A percentile compares a stretch with the other conserved stretches of the same genome.
Evolutionary conservation across 2,888 invertebrate species (phyloP).

Genomic region (Nematopogon swammerdamellus): DNA sequence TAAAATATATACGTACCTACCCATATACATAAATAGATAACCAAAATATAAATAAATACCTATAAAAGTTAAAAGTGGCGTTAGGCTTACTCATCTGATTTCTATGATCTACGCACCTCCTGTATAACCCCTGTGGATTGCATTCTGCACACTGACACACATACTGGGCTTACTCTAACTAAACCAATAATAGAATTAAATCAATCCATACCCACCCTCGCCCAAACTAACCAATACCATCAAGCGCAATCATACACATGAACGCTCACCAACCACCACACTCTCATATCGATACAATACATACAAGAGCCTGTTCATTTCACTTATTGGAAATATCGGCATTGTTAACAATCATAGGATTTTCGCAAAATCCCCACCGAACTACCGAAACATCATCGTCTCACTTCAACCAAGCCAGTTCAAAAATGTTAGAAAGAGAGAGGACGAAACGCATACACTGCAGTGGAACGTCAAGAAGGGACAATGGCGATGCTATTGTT

Average conservation of each 20-base stretch:
- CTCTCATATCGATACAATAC: conserved; percentile 27
- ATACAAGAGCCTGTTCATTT: conserved; percentile 33
- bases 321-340: conserved; percentile 45
- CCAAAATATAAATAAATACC: no score
- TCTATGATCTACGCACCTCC: no score
- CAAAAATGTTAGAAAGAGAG: conserved; percentile 14
- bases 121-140: conserved; percentile 21
- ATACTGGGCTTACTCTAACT: conserved; percentile 54
- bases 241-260: background rate
- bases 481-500: conserved; percentile 52
- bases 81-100: no score
- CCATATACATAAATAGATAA: no score
- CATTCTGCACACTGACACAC: conserved; percentile 50
- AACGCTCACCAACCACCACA: conserved; percentile 20
- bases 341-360: conserved; percentile 50
- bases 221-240: background rate
- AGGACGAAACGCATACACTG: conserved; percentile 29
- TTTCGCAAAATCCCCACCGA: conserved; percentile 42
- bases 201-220: conserved; percentile 33
- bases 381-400: conserved; percentile 24
- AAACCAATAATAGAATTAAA: conserved; percentile 56
- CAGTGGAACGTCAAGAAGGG: conserved; percentile 45
- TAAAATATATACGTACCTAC: no score
- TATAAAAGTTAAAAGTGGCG: no score
- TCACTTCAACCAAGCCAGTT: conserved; percentile 19